Base-by-base conservation (phyloP, 2,113 vertebrate genomes). In the Aptenodytes patagonicus region DNA sequence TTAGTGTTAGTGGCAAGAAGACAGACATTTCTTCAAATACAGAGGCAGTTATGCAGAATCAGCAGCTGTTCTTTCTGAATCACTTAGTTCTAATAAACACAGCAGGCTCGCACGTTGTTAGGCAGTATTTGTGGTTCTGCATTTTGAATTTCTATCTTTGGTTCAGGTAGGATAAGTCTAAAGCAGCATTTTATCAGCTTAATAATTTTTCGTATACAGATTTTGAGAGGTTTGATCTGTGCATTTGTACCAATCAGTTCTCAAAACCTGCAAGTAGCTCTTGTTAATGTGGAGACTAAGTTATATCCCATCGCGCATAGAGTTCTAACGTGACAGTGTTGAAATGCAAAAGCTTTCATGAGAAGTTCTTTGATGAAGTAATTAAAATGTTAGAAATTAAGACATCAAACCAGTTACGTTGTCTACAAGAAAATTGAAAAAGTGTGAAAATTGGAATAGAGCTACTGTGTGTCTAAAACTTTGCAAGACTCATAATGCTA, bases 31-130 rank as follows among this genome's bases (percentile, higher is more conserved):
- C 77, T 85, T 95, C 81, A 93, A 90, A 69, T 46, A 44, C 32
- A 18, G 77, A 88, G 71, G 75, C 75, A 82, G n/a, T 83, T 94
- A 9, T 83, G 90, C 68, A 52, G 82, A 88, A 69, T 97, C 95
- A 95, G 95, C 96, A 97, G 79, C 82, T 88, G 49, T 84, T 90
- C 55, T 78, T 95, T 95, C 64, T 83, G 73, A 93, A 69, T 75
- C 91, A 76, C 79, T 97, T 95, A 78, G 32, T 96, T 95, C 76
- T 96, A 83, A 95, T 94, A 93, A 97, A 95, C 46, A 61, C 5
- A 76, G 68, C 66, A 86, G 85, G 94, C 89, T 91, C 82, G 95
- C 44, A 26, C 28, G 66, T 80, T 95, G 90, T 94, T 93, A 77
- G 72, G 25, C 36, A 64, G 42, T 76, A 10, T 85, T 77, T 66